These are phyloP conservation scores for Eulacestoma nigropectus DNA, from an alignment of 2,113 vertebrate species.

Conservation along the genomic window DNA sequence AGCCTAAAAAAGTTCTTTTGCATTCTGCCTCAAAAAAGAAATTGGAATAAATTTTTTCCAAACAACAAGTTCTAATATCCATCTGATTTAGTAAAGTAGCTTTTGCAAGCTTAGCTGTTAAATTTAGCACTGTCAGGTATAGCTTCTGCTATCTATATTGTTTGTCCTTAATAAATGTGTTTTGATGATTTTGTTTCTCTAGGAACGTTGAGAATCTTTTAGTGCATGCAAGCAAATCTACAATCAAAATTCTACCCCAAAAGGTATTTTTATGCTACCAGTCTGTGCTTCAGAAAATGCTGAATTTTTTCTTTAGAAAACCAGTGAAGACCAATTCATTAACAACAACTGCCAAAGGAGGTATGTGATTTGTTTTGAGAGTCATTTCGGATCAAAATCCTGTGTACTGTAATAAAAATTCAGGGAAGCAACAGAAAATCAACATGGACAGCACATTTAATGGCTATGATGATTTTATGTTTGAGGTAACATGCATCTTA, in stretches of 20 bases:
- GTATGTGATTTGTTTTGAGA: slow-evolving; percentile 6
- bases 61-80: background rate
- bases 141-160: background rate
- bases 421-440: background rate
- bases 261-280: background rate
- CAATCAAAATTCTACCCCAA: background rate
- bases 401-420: background rate
- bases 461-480: background rate
- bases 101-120: slow-evolving; percentile 7
- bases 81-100: slow-evolving; percentile 8
- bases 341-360: background rate
- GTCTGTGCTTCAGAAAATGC: background rate
- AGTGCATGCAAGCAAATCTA: background rate
- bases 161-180: slow-evolving; percentile 1
- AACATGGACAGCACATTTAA: background rate
- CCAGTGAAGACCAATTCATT: slow-evolving; percentile 5
- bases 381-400: slow-evolving; percentile 18
- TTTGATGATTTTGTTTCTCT: slow-evolving; percentile 31
- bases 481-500: background rate
- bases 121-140: background rate
- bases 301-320: background rate
- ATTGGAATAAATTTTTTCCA: slow-evolving; percentile 50
- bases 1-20: slow-evolving; percentile 2
- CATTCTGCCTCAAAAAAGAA: slow-evolving; percentile 19
- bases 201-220: background rate